phyloP scores from a whole-genome alignment of 2,888 invertebrate genomes.

The Lottia gigantea region DNA sequence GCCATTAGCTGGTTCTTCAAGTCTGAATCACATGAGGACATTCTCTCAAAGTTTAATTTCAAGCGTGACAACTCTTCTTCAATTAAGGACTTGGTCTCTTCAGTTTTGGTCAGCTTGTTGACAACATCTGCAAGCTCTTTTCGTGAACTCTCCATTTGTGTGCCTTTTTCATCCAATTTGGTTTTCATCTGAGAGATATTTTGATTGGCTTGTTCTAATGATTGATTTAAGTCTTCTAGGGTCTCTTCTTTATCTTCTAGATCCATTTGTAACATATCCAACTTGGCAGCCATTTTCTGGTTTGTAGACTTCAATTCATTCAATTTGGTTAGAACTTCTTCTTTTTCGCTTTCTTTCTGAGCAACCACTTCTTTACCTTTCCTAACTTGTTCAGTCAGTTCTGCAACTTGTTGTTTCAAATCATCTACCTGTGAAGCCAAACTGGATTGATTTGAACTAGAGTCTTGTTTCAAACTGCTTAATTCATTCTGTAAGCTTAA shows the following conservation, averaged over 20 bases:
- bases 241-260: conserved; percentile 26
- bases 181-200: conserved; percentile 27
- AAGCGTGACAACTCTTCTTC: conserved; percentile 15
- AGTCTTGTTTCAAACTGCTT: conserved; percentile 18
- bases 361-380: conserved; percentile 24
- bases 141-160: conserved; percentile 22
- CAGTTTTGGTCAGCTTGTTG: conserved; percentile 24
- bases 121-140: conserved; percentile 18
- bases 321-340: conserved; percentile 21
- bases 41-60: conserved; percentile 27
- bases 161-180: conserved; percentile 24
- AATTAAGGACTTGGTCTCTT: conserved; percentile 17
- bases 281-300: conserved; percentile 33
- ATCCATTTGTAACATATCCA: conserved; percentile 37
- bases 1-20: conserved; percentile 14
- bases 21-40: conserved; percentile 16
- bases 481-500: conserved; percentile 19
- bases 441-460: conserved; percentile 7
- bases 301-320: conserved; percentile 20
- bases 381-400: conserved; percentile 21
- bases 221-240: conserved; percentile 21
- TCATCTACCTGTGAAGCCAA: conserved; percentile 12
- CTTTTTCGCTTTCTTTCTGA: conserved; percentile 22
- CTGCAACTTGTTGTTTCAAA: conserved; percentile 18
- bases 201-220: conserved; percentile 25